phyloP scores from a whole-genome alignment of 2,113 vertebrate species.

The Pseudolaguvia tuberculata region DNA sequence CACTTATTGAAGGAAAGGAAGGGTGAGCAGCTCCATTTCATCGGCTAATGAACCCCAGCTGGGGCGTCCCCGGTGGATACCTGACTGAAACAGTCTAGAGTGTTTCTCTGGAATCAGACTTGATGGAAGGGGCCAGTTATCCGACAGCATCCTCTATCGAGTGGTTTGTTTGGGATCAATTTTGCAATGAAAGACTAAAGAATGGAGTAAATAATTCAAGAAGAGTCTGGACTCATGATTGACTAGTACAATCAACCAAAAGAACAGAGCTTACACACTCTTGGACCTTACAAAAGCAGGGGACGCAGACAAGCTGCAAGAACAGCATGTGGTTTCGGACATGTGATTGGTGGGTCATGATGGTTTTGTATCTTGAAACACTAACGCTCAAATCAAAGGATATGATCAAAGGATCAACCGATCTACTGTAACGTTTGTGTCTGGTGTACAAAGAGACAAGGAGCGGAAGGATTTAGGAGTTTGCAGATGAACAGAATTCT shows the following conservation, averaged over 20 bases:
- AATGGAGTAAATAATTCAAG: not conserved
- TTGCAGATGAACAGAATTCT: not conserved
- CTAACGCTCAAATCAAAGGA: not conserved
- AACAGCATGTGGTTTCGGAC: not conserved
- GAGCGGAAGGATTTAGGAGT: not conserved
- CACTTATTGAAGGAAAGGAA: not conserved
- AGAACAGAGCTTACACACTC: not conserved
- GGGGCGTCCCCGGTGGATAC: constrained; percentile 22
- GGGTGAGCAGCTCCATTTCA: constrained; percentile 20
- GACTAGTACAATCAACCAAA: not conserved
- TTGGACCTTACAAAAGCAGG: not conserved
- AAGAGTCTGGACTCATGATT: not conserved
- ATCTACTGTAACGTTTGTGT: not conserved
- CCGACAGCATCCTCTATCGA: not conserved
- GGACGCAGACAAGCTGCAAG: not conserved
- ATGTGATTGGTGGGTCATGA: not conserved
- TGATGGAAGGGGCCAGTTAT: constrained; percentile 17
- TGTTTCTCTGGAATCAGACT: constrained; percentile 30
- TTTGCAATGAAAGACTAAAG: not conserved
- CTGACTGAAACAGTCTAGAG: constrained; percentile 1
- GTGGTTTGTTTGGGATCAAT: constrained; percentile 23
- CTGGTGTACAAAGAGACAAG: not conserved
- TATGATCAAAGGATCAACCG: too few relatives aligned
- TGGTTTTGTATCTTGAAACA: not conserved
- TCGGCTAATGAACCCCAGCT: constrained; percentile 42